Base-by-base conservation (phyloP, 2,888 invertebrate genomes). In the Sussaba pulchella region DNA sequence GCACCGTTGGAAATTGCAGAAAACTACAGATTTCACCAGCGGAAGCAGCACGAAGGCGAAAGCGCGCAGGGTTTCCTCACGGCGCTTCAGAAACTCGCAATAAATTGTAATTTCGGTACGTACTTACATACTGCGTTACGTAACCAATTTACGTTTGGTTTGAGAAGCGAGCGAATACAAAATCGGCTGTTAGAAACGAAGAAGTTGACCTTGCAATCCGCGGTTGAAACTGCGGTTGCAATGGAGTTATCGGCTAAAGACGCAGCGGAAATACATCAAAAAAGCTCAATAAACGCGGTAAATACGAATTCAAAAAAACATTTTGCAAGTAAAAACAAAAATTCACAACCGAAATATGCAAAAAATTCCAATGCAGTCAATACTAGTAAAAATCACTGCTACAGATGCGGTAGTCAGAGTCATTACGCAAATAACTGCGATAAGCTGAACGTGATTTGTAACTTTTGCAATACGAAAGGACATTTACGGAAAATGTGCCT, bases 141-240 rank as follows among this genome's bases (percentile, higher is more conserved):
- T 19, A 88, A 88, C 69, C 86, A 87, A 83, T 87, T 88, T 63
- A 85, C 87, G 47, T 86, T 86, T 77, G 87, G 87, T 0, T 59
- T 87, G 50, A 50, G 81, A 17, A 85, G 83, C 59, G 70, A 80
- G 36, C 75, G 79, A 64, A 87, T 86, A 4, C 85, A 88, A 82
- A 83, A 78, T 26, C 75, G 88, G 9, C 70, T 88, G 10, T 76
- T 89, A 14, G 86, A 88, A 74, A 77, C 71, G 36, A 82, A 80
- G 50, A 70, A 86, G 31, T 61, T 87, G 63, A 84, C 84, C 1
- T 61, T 85, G 6, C 79, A 85, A 6, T 83, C 52, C 21, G 88
- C 88, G 17, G 14, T 85, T 26, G 82, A 85, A 19, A 84, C 83
- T 41, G 85, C 88, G 17, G 78, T 76, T n/a, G 80, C 86, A 14